Percentiles rank a stretch among this genome's conserved stretches.
phyloP scores from a whole-genome alignment of 2,888 invertebrate species.

The Polyploca ridens region DNA sequence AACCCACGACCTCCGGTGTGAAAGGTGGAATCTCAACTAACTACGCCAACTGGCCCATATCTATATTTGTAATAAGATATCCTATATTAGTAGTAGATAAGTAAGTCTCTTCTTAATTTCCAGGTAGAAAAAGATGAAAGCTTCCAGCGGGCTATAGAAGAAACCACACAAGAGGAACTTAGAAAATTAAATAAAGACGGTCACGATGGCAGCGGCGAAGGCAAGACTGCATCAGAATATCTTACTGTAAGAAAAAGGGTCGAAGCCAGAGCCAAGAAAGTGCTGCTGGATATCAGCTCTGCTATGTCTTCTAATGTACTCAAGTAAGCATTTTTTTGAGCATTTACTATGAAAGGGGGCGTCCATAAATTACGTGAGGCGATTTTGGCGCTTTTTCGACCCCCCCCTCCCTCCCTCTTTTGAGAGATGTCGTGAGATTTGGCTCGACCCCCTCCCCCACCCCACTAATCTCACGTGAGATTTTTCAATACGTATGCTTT shows the following conservation, averaged over 20 bases:
- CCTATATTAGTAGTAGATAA: background rate
- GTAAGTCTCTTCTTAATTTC: background rate
- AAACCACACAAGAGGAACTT: conserved; percentile 86
- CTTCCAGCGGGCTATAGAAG: conserved; percentile 88
- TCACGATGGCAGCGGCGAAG: conserved; percentile 57
- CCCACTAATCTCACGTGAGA: too few relatives aligned
- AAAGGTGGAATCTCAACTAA: too few relatives aligned
- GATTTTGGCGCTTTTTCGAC: too few relatives aligned
- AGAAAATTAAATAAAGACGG: conserved; percentile 58
- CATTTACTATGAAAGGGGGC: too few relatives aligned
- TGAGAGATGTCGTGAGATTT: too few relatives aligned
- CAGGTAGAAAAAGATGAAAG: conserved; percentile 89
- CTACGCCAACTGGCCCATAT: too few relatives aligned
- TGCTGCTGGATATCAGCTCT: conserved; percentile 92
- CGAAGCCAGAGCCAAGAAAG: conserved; percentile 86
- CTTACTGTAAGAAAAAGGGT: conserved; percentile 84
- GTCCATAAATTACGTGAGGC: too few relatives aligned
- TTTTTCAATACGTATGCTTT: too few relatives aligned
- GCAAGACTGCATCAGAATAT: conserved; percentile 68
- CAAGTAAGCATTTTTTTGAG: conserved; percentile 51
- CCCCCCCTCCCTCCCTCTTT: too few relatives aligned
- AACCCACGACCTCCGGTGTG: too few relatives aligned
- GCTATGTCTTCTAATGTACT: conserved; percentile 89
- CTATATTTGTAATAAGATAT: too few relatives aligned
- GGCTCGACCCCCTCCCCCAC: too few relatives aligned